Conservation (phyloP, 1,140 invertebrate genomes). For the Saccostrea cuccullata region DNA sequence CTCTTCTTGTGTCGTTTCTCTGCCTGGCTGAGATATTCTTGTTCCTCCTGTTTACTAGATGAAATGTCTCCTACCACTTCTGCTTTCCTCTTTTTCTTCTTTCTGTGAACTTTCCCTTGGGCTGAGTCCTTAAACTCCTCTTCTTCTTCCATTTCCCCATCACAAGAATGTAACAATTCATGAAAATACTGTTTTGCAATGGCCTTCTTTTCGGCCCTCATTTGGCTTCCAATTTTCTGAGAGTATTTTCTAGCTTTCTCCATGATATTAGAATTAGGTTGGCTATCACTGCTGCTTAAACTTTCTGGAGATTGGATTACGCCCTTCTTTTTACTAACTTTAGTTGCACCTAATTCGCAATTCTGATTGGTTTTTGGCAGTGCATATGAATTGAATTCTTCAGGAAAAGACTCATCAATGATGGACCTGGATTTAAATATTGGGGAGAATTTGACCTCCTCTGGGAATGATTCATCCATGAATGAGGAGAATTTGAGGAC, state of each 20-base stretch:
- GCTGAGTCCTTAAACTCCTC: background rate
- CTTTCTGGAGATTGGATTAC: background rate
- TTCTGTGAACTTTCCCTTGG: background rate
- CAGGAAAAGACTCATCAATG: background rate
- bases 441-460: background rate
- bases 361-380: background rate
- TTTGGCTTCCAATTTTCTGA: background rate
- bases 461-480: background rate
- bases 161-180: conserved; percentile 17
- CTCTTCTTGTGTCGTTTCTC: background rate
- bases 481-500: background rate
- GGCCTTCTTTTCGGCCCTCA: conserved; percentile 12
- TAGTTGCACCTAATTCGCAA: background rate
- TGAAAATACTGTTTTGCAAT: conserved; percentile 26
- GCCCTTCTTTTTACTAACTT: background rate
- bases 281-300: background rate
- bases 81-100: conserved; percentile 22
- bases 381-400: background rate
- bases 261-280: background rate
- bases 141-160: background rate
- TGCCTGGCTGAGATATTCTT: background rate
- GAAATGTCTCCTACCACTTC: background rate
- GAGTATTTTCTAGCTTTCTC: conserved; percentile 18
- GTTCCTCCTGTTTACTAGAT: background rate
- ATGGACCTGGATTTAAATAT: background rate